These are phyloP conservation scores for Ahaetulla prasina DNA, from an alignment of 2,113 vertebrate genomes.

Conservation along the genomic window DNA sequence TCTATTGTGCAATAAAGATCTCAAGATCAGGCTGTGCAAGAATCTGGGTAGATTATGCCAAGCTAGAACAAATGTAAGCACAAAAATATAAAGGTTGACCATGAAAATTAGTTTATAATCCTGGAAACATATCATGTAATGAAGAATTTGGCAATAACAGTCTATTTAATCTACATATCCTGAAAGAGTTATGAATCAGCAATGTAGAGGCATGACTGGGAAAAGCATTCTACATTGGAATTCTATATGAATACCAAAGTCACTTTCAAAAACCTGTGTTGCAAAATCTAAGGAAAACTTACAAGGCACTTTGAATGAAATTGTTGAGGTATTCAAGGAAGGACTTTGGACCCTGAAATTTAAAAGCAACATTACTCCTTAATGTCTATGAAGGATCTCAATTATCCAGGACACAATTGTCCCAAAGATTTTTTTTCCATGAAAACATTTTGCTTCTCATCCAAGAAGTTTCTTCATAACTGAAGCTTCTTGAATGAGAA, in stretches of 20 bases:
- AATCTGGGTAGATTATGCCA: background rate
- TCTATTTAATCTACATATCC: too few relatives aligned
- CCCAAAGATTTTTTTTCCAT: too few relatives aligned
- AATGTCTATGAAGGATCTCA: too few relatives aligned
- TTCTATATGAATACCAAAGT: background rate
- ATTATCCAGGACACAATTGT: too few relatives aligned
- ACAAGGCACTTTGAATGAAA: background rate
- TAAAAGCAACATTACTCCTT: background rate
- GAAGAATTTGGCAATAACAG: too few relatives aligned
- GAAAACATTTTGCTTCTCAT: too few relatives aligned
- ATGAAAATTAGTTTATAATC: background rate
- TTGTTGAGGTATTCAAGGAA: background rate
- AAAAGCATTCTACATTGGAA: background rate
- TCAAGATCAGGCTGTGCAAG: too few relatives aligned
- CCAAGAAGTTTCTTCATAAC: too few relatives aligned
- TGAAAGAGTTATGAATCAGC: background rate
- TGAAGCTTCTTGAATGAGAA: too few relatives aligned
- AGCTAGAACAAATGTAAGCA: background rate
- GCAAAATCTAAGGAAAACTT: background rate
- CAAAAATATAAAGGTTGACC: background rate
- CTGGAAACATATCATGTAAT: background rate
- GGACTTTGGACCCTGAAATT: background rate
- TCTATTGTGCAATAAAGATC: too few relatives aligned
- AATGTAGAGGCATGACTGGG: background rate
- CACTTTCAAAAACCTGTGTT: background rate